Evolutionary conservation across 2,113 vertebrate genomes (phyloP).

Genomic region (Upupa epops): DNA sequence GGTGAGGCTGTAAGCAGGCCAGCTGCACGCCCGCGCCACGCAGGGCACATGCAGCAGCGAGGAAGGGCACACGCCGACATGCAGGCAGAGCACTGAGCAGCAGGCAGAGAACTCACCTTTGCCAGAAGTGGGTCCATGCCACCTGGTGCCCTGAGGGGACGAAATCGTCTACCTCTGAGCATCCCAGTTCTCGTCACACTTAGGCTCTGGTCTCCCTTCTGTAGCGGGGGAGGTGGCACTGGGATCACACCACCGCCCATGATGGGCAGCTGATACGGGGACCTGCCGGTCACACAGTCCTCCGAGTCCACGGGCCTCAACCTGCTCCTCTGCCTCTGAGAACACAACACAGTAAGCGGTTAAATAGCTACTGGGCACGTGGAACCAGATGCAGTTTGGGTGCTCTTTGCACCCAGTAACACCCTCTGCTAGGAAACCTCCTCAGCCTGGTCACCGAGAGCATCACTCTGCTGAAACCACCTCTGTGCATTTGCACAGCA

Average conservation of each 20-base stretch:
- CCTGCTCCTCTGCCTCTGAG: slow-evolving; percentile 76
- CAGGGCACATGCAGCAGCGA: too few species aligned
- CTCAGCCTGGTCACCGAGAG: background rate
- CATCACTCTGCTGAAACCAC: background rate
- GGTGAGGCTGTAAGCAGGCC: too few species aligned
- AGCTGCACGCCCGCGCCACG: too few species aligned
- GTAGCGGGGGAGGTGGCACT: slow-evolving; percentile 71
- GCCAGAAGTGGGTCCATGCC: slow-evolving; percentile 53
- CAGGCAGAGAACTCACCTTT: slow-evolving; percentile 64
- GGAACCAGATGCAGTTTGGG: fast-evolving
- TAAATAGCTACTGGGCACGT: fast-evolving
- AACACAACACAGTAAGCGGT: background rate
- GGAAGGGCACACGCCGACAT: too few species aligned
- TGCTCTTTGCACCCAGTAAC: background rate
- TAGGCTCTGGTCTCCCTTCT: slow-evolving; percentile 45
- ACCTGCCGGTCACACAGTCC: slow-evolving; percentile 64
- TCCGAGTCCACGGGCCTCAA: slow-evolving; percentile 46
- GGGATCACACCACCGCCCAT: slow-evolving; percentile 78
- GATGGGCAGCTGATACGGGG: slow-evolving; percentile 81
- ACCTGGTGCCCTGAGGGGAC: slow-evolving; percentile 75
- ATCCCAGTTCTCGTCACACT: slow-evolving; percentile 40
- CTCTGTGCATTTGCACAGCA: background rate
- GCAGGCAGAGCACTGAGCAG: too few species aligned
- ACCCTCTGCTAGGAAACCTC: too few species aligned
- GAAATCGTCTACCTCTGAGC: slow-evolving; percentile 72